These are phyloP conservation scores for Leptopilina clavipes DNA, from an alignment of 1,140 invertebrate species.

Conservation along the genomic window DNA sequence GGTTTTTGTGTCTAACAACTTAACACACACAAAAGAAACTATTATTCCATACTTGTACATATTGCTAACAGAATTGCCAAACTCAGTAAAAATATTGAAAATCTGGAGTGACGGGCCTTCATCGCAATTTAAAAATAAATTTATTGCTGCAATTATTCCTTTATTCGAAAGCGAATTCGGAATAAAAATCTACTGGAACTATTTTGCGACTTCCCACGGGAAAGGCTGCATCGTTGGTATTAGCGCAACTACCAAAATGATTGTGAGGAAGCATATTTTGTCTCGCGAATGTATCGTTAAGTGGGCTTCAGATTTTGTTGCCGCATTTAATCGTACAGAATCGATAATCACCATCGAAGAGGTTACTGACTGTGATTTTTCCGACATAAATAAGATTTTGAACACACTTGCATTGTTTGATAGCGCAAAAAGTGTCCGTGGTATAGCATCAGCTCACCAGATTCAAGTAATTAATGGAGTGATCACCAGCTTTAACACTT, in stretches of 20 bases:
- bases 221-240: slow-evolving; percentile 36
- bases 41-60: slow-evolving; percentile 29
- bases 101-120: slow-evolving; percentile 33
- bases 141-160: slow-evolving; percentile 23
- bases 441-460: background rate
- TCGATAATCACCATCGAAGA: background rate
- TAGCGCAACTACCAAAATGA: slow-evolving; percentile 35
- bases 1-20: slow-evolving; percentile 29
- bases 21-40: slow-evolving; percentile 10
- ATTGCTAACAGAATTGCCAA: slow-evolving; percentile 50
- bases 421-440: background rate
- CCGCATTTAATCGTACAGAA: slow-evolving; percentile 11
- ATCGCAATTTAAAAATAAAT: slow-evolving; percentile 37
- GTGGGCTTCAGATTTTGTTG: slow-evolving; percentile 11
- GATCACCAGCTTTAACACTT: too few relatives aligned
- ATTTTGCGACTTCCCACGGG: slow-evolving; percentile 37
- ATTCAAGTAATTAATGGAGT: background rate
- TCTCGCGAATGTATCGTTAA: slow-evolving; percentile 8
- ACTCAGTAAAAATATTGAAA: slow-evolving; percentile 46
- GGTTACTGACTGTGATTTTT: background rate
- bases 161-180: slow-evolving; percentile 10
- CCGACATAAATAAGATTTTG: background rate
- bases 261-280: slow-evolving; percentile 32
- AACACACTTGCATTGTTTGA: background rate
- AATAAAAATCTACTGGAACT: slow-evolving; percentile 34